A percentile compares a stretch with the other conserved stretches of the same genome.
phyloP scores from a whole-genome alignment of 2,113 vertebrate genomes.

The Psammodynastes pulverulentus region DNA sequence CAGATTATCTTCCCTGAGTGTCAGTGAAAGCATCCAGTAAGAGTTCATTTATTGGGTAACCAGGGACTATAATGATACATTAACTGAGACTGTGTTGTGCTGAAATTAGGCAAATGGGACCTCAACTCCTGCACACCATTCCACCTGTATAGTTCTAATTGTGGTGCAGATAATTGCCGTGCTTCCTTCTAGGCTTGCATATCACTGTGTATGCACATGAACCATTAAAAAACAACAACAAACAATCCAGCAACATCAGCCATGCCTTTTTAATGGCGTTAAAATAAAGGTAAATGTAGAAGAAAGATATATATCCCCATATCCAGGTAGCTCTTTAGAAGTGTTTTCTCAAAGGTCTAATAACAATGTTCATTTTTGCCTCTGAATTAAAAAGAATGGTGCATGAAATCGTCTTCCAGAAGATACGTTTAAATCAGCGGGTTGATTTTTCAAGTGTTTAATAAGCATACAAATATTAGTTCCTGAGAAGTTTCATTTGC shows the following conservation, averaged over 20 bases:
- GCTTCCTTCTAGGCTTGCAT: neutral
- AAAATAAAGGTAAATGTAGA: neutral
- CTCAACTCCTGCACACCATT: neutral
- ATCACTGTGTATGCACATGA: neutral
- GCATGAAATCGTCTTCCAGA: neutral
- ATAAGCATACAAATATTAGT: neutral
- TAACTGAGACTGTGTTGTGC: constrained; percentile 21
- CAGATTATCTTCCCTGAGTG: constrained; percentile 32
- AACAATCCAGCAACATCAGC: neutral
- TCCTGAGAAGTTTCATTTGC: neutral
- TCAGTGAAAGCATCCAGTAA: constrained; percentile 55
- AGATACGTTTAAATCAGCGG: neutral
- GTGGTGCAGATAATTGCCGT: neutral
- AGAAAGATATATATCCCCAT: neutral
- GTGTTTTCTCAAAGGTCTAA: neutral
- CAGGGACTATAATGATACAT: constrained; percentile 43
- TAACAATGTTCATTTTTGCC: neutral
- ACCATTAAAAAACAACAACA: neutral
- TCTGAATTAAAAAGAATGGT: neutral
- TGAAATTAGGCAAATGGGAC: constrained; percentile 36
- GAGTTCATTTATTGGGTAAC: constrained; percentile 60
- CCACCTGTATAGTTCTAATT: neutral
- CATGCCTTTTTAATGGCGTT: neutral
- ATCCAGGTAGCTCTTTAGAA: neutral
- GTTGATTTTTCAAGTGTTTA: neutral